These are phyloP conservation scores for Temnothorax rugatulus DNA, from an alignment of 2,888 invertebrate genomes.

Conservation along the genomic window DNA sequence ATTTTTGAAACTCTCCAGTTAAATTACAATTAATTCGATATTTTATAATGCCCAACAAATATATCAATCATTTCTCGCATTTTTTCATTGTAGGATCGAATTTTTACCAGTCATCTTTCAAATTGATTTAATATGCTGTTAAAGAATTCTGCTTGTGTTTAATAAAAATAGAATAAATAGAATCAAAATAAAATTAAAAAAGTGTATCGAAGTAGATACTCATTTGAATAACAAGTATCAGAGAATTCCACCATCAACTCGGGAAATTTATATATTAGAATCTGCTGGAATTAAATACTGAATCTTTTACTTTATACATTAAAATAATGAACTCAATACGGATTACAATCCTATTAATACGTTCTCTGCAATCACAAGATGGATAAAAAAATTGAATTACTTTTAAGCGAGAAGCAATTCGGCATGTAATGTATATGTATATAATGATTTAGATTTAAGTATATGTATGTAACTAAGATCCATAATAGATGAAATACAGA, in stretches of 20 bases:
- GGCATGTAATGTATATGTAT: neutral
- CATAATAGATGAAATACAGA: neutral
- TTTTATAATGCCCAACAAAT: constrained; percentile 8
- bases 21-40: neutral
- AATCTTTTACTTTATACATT: neutral
- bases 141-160: neutral
- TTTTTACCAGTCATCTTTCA: neutral
- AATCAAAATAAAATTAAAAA: neutral
- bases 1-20: neutral
- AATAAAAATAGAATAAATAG: neutral
- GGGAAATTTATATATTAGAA: neutral
- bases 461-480: neutral
- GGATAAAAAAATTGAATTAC: constrained; percentile 1
- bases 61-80: neutral
- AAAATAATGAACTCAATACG: constrained; percentile 45
- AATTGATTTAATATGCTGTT: neutral
- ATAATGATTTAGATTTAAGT: too few species aligned
- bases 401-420: constrained; percentile 10
- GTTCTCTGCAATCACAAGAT: neutral
- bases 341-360: neutral
- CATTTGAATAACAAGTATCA: neutral
- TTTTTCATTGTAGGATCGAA: neutral
- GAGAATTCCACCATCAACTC: neutral
- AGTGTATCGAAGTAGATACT: neutral
- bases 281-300: neutral